These are phyloP conservation scores for Melikaiella ostensackeni DNA, from an alignment of 2,888 invertebrate species.

Conservation along the genomic window DNA sequence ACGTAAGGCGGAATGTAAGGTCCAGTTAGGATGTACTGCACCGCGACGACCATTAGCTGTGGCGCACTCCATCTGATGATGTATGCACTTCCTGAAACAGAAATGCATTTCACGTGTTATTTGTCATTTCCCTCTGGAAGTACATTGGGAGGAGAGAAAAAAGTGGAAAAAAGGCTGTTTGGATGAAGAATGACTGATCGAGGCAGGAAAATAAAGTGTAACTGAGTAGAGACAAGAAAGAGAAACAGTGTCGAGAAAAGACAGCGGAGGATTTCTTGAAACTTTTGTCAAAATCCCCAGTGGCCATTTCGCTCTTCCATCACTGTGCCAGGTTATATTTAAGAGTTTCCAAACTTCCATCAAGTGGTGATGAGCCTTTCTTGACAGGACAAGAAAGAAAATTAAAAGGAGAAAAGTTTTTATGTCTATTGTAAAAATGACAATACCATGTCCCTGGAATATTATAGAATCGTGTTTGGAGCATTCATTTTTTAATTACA, in stretches of 20 bases:
- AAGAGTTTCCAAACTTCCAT: background rate
- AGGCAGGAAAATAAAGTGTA: background rate
- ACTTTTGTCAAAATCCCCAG: slow-evolving; percentile 1
- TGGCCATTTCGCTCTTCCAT: background rate
- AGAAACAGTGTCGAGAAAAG: background rate
- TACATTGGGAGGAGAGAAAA: background rate
- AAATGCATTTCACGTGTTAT: slow-evolving; percentile 65
- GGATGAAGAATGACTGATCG: slow-evolving; percentile 11
- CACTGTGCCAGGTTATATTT: background rate
- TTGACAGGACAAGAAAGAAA: background rate
- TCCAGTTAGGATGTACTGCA: slow-evolving; percentile 74
- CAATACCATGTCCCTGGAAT: no score
- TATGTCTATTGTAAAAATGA: no score
- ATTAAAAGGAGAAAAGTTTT: background rate
- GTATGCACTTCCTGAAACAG: slow-evolving; percentile 71
- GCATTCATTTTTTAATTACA: no score
- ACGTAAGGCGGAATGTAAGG: slow-evolving; percentile 75
- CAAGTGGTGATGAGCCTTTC: background rate
- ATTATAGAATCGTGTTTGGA: no score
- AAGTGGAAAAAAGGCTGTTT: background rate
- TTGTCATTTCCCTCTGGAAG: slow-evolving; percentile 48
- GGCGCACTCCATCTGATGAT: slow-evolving; percentile 76
- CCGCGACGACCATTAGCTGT: slow-evolving; percentile 75
- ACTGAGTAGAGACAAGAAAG: background rate
- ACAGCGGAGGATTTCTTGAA: background rate